phyloP scores from a whole-genome alignment of 53 echinoderm and acorn worm genomes.

The Holothuria scabra region DNA sequence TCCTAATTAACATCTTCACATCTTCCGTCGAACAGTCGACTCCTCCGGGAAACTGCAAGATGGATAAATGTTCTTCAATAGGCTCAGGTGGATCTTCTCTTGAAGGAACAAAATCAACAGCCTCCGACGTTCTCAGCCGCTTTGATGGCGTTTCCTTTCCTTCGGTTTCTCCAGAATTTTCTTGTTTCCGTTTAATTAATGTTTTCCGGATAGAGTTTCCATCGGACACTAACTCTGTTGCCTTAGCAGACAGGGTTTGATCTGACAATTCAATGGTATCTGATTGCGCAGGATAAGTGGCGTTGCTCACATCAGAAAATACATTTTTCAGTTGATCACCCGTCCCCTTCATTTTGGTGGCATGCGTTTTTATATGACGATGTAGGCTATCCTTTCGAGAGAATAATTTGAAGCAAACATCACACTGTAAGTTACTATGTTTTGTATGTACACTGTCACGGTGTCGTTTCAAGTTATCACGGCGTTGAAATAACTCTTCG shows the following conservation, averaged over 20 bases:
- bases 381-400: constrained; percentile 21
- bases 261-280: too few relatives aligned
- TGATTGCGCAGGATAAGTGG: neutral
- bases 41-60: neutral
- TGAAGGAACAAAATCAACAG: neutral
- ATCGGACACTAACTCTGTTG: neutral
- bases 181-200: neutral
- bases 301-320: neutral
- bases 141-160: neutral
- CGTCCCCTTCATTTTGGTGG: neutral
- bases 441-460: neutral
- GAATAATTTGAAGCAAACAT: neutral
- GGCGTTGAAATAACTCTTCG: neutral
- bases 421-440: neutral
- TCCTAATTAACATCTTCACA: neutral
- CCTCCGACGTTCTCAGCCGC: constrained; percentile 2
- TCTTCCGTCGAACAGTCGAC: neutral
- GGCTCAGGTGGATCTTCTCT: neutral
- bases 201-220: neutral
- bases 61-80: neutral
- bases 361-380: constrained; percentile 12
- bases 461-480: constrained; percentile 2
- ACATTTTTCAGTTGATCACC: neutral
- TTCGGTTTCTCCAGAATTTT: neutral
- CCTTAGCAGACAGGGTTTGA: neutral